A percentile compares a stretch with the other conserved stretches of the same genome.
These are phyloP conservation scores for Leptinotarsa texana DNA, from an alignment of 1,140 invertebrate species.

Conservation along the genomic window DNA sequence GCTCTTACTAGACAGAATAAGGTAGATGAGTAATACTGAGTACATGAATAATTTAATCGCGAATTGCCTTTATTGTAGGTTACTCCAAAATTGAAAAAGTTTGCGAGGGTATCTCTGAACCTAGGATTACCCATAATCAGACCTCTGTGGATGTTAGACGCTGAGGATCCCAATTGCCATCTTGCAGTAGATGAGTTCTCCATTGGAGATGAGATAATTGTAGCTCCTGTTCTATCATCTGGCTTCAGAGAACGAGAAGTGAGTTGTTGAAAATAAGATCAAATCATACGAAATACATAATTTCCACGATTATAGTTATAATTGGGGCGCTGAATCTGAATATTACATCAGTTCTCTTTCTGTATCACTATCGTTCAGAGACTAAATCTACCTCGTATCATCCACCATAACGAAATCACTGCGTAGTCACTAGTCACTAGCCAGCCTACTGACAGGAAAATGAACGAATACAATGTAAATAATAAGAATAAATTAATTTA, in stretches of 20 bases:
- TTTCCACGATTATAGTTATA: too few relatives aligned
- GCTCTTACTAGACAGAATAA: slow-evolving; percentile 75
- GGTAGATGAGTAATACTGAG: slow-evolving; percentile 54
- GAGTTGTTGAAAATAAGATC: not conserved
- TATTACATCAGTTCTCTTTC: too few relatives aligned
- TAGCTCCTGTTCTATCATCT: slow-evolving; percentile 81
- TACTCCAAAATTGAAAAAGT: slow-evolving; percentile 76
- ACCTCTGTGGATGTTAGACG: slow-evolving; percentile 90
- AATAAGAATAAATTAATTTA: too few relatives aligned
- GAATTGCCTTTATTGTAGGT: slow-evolving; percentile 55
- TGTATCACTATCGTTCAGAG: too few relatives aligned
- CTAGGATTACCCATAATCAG: slow-evolving; percentile 83
- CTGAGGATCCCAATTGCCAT: slow-evolving; percentile 77
- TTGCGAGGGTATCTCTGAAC: slow-evolving; percentile 73
- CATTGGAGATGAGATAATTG: slow-evolving; percentile 87
- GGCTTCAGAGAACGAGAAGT: slow-evolving; percentile 59
- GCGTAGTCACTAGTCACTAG: too few relatives aligned
- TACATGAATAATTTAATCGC: too few relatives aligned
- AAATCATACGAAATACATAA: too few relatives aligned
- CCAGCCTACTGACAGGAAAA: too few relatives aligned
- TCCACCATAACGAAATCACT: too few relatives aligned
- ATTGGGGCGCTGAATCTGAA: too few relatives aligned
- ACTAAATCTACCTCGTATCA: too few relatives aligned
- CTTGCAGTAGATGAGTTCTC: slow-evolving; percentile 86
- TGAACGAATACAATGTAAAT: too few relatives aligned